phyloP scores from a whole-genome alignment of 2,888 invertebrate genomes.

The Machimus rusticus region DNA sequence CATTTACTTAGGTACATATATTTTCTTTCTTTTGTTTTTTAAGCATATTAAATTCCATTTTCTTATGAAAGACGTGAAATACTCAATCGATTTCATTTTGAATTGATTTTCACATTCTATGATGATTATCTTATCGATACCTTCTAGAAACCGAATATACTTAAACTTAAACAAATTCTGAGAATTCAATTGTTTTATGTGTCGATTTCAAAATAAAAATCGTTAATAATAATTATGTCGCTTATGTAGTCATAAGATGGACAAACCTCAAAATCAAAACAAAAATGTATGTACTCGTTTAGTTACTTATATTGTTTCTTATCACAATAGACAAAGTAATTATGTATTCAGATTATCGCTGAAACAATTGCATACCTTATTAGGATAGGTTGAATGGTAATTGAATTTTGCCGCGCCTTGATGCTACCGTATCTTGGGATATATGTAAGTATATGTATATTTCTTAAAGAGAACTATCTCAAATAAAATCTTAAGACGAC shows the following conservation, averaged over 20 bases:
- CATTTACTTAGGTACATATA: no score
- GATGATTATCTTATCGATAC: no score
- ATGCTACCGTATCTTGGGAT: background rate
- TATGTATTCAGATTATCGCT: background rate
- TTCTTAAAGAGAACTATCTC: background rate
- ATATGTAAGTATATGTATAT: background rate
- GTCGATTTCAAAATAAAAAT: no score
- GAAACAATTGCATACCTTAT: background rate
- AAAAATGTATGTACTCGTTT: background rate
- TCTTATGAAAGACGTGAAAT: no score
- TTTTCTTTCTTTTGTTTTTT: no score
- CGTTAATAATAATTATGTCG: background rate
- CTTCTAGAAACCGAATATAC: no score
- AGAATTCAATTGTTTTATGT: no score
- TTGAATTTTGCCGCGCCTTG: background rate
- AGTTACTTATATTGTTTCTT: background rate
- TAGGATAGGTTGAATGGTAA: background rate
- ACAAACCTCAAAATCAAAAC: background rate
- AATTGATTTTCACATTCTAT: no score
- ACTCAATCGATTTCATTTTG: no score
- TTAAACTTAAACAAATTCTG: no score
- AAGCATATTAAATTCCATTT: no score
- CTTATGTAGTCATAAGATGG: background rate
- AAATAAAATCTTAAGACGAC: background rate
- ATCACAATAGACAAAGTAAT: background rate